phyloP scores from a whole-genome alignment of 2,888 invertebrate genomes.

The Cylindroiulus punctatus region DNA sequence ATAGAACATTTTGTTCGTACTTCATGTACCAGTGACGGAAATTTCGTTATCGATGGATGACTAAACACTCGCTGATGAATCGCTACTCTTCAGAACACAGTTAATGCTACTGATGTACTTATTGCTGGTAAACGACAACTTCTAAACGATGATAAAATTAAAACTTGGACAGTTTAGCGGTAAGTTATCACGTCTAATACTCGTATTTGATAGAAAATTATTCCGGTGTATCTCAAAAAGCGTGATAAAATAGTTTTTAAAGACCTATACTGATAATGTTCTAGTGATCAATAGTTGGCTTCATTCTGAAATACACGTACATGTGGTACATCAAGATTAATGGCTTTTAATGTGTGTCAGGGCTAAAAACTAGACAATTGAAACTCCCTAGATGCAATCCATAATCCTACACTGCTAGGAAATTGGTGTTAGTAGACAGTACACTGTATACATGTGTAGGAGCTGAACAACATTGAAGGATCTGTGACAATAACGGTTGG shows the following conservation, averaged over 20 bases:
- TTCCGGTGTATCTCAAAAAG: too few species aligned
- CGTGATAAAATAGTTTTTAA: background rate
- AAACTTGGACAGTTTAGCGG: background rate
- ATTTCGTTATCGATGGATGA: slow-evolving; percentile 47
- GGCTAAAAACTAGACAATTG: background rate
- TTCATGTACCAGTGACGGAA: slow-evolving; percentile 41
- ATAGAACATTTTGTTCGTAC: slow-evolving; percentile 24
- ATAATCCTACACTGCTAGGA: background rate
- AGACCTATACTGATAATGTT: background rate
- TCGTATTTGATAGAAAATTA: too few species aligned
- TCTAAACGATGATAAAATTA: background rate
- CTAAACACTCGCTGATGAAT: slow-evolving; percentile 37
- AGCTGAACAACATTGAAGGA: background rate
- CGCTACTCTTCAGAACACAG: background rate
- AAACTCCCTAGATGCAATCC: background rate
- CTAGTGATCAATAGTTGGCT: background rate
- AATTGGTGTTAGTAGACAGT: slow-evolving; percentile 13
- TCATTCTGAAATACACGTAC: background rate
- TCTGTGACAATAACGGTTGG: background rate
- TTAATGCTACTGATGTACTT: background rate
- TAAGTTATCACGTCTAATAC: background rate
- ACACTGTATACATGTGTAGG: background rate
- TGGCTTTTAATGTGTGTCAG: slow-evolving; percentile 27
- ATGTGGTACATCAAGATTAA: slow-evolving; percentile 28
- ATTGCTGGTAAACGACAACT: background rate